A percentile compares a stretch with the other conserved stretches of the same genome.
Evolutionary conservation across 92 coral and sea anemone genomes (phyloP).

Genomic region (Muricea muricata): DNA sequence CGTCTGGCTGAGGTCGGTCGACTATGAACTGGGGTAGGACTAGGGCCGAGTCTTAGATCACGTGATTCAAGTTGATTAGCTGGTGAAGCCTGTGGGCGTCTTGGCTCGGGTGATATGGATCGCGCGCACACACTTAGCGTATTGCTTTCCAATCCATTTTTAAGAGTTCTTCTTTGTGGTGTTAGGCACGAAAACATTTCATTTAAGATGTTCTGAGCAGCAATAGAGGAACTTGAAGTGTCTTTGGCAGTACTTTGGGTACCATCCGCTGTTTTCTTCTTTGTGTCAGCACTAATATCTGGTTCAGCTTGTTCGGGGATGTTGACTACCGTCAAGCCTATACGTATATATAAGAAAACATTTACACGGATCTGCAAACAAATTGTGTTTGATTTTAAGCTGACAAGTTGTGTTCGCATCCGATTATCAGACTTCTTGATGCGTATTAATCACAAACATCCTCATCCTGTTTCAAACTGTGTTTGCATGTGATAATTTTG

Average conservation of each 20-base stretch:
- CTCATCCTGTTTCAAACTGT: too few species aligned
- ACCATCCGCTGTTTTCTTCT: background rate
- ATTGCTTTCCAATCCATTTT: background rate
- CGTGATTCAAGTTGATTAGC: slow-evolving; percentile 64
- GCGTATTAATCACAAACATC: too few species aligned
- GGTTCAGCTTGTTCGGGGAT: slow-evolving; percentile 13
- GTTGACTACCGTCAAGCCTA: slow-evolving; percentile 34
- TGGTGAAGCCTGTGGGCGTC: slow-evolving; percentile 34
- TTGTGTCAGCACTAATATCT: background rate
- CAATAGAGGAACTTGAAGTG: background rate
- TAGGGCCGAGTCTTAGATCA: slow-evolving; percentile 57
- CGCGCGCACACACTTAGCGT: slow-evolving; percentile 47
- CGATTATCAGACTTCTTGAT: too few species aligned
- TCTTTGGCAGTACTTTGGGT: background rate
- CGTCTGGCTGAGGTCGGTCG: slow-evolving; percentile 76
- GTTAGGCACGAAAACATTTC: slow-evolving; percentile 40
- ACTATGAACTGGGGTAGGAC: slow-evolving; percentile 79
- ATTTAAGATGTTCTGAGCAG: slow-evolving; percentile 18
- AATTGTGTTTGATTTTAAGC: too few species aligned
- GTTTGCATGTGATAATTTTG: too few species aligned
- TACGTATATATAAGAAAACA: background rate
- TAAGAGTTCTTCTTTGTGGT: slow-evolving; percentile 23
- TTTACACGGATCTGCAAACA: too few species aligned
- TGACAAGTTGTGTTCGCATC: too few species aligned
- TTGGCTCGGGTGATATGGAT: slow-evolving; percentile 72